These are phyloP conservation scores for Ophion costatus DNA, from an alignment of 2,888 invertebrate species.

Conservation along the genomic window DNA sequence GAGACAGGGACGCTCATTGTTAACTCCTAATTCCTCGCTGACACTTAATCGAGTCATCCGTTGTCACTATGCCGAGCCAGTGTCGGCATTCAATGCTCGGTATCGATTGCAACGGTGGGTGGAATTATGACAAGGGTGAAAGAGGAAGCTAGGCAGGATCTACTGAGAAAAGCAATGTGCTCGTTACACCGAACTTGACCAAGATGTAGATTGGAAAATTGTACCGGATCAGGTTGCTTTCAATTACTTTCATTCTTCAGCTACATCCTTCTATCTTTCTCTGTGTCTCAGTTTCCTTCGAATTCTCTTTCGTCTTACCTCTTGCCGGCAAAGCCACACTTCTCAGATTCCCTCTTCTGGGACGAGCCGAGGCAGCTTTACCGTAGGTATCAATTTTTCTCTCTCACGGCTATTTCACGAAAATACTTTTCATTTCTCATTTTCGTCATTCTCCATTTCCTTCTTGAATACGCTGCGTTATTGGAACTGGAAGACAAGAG, in stretches of 20 bases:
- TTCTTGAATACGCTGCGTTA: constrained; percentile 31
- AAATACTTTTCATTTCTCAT: constrained; percentile 30
- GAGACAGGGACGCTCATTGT: constrained; percentile 65
- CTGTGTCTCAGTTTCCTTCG: constrained; percentile 4
- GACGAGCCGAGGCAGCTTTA: constrained; percentile 30
- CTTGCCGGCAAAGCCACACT: background rate
- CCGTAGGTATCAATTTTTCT: constrained; percentile 41
- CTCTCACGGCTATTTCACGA: constrained; percentile 7
- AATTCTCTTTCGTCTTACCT: background rate
- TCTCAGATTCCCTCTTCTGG: background rate
- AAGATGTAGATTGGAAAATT: constrained; percentile 58
- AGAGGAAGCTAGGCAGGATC: constrained; percentile 1
- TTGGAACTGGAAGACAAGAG: constrained; percentile 10
- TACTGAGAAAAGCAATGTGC: constrained; percentile 39
- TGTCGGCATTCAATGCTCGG: background rate
- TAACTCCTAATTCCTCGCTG: constrained; percentile 72
- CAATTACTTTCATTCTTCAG: constrained; percentile 44
- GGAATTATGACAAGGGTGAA: constrained; percentile 35
- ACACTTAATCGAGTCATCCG: constrained; percentile 73
- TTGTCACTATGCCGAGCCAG: constrained; percentile 59
- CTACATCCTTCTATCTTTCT: background rate
- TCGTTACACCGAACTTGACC: constrained; percentile 48
- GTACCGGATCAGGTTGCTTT: constrained; percentile 54
- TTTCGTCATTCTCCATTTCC: constrained; percentile 11
- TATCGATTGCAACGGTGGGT: constrained; percentile 9